A percentile compares a stretch with the other conserved stretches of the same genome.
Conservation (phyloP, 2,888 invertebrate genomes). For the Copidosoma aretas region DNA sequence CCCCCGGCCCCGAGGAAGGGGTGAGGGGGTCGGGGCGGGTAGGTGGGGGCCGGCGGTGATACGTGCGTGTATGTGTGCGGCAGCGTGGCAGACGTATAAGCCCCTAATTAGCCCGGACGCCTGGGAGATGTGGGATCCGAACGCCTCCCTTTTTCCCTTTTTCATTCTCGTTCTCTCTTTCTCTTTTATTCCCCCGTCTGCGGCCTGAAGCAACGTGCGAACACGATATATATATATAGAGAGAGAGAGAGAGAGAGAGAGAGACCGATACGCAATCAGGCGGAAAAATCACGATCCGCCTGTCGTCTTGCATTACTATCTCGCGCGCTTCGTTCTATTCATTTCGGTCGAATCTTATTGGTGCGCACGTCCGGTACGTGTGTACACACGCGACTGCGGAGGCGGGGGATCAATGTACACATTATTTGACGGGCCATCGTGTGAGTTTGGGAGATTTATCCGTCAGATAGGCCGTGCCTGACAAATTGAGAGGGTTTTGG, state of each 20-base stretch:
- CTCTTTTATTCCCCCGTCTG: background rate
- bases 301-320: conserved; percentile 9
- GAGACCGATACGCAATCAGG: background rate
- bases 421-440: too few relatives aligned
- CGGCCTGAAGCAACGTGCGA: background rate
- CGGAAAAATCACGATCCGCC: conserved; percentile 3
- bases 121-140: background rate
- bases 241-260: background rate
- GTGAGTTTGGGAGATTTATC: too few relatives aligned
- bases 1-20: background rate
- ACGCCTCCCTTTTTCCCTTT: background rate
- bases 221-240: too few relatives aligned
- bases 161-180: background rate
- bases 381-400: background rate
- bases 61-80: too few relatives aligned
- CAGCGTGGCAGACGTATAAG: background rate
- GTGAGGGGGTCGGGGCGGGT: too few relatives aligned
- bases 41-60: too few relatives aligned
- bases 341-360: too few relatives aligned
- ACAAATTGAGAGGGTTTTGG: too few relatives aligned
- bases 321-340: background rate
- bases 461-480: too few relatives aligned
- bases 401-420: background rate
- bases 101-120: conserved; percentile 23
- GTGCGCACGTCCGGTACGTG: background rate